A percentile compares a stretch with the other conserved stretches of the same genome.
Evolutionary conservation across 1,140 invertebrate genomes (phyloP).

Genomic region (Drosophila athabasca): DNA sequence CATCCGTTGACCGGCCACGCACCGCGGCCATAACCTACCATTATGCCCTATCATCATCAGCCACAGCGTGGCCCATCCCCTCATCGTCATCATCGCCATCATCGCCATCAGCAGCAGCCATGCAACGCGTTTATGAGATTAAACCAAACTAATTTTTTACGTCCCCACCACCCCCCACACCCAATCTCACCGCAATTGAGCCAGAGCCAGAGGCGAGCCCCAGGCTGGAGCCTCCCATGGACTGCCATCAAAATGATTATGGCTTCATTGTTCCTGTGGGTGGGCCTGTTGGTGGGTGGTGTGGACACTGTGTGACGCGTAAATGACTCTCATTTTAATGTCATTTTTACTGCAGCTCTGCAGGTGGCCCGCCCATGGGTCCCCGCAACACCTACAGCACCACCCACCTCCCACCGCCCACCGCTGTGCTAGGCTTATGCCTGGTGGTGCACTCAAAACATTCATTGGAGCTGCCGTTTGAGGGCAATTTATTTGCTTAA

Average conservation of each 20-base stretch:
- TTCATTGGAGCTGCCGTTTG: too few species aligned
- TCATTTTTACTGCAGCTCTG: slow-evolving; percentile 55
- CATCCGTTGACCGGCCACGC: slow-evolving; percentile 19
- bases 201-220: too few species aligned
- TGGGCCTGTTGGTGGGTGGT: slow-evolving; percentile 44
- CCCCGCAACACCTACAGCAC: slow-evolving; percentile 1
- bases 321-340: slow-evolving; percentile 58
- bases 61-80: slow-evolving; percentile 7
- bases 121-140: slow-evolving; percentile 40
- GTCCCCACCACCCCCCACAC: not conserved
- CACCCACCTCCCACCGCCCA: not conserved
- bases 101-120: not conserved
- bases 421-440: not conserved
- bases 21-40: not conserved
- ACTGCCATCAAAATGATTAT: slow-evolving; percentile 67
- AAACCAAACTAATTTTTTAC: slow-evolving; percentile 44
- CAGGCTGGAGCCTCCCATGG: not conserved
- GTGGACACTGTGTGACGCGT: slow-evolving; percentile 43
- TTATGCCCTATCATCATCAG: slow-evolving; percentile 4
- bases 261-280: too few species aligned
- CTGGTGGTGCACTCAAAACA: too few species aligned
- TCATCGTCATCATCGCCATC: not conserved
- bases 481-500: too few species aligned
- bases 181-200: too few species aligned
- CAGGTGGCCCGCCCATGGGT: slow-evolving; percentile 20